A percentile compares a stretch with the other conserved stretches of the same genome.
These are phyloP conservation scores for Ctenopoma multispine DNA, from an alignment of 2,797 vertebrate species.

Conservation along the genomic window DNA sequence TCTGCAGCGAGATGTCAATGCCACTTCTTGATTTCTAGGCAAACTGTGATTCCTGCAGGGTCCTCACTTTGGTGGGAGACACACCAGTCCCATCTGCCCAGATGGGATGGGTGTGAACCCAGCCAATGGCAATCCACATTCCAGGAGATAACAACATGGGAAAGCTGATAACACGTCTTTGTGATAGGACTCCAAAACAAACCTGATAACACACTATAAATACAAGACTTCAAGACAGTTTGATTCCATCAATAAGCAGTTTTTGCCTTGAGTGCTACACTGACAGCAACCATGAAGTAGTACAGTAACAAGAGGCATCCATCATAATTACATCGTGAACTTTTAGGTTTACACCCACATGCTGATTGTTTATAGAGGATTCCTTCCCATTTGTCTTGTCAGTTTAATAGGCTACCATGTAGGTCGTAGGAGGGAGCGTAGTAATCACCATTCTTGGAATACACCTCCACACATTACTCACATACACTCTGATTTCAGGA, in stretches of 20 bases:
- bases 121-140: slow-evolving; percentile 68
- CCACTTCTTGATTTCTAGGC: slow-evolving; percentile 51
- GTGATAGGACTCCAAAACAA: slow-evolving; percentile 70
- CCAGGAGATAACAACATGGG: slow-evolving; percentile 75
- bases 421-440: slow-evolving; percentile 45
- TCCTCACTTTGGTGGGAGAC: slow-evolving; percentile 58
- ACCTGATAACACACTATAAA: slow-evolving; percentile 63
- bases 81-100: slow-evolving; percentile 48
- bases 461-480: slow-evolving; percentile 41
- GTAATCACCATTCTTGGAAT: slow-evolving; percentile 46
- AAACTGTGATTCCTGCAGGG: slow-evolving; percentile 58
- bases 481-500: slow-evolving; percentile 21
- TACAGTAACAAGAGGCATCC: slow-evolving; percentile 57
- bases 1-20: slow-evolving; percentile 27
- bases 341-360: slow-evolving; percentile 59
- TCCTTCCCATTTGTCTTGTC: slow-evolving; percentile 61
- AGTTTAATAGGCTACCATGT: slow-evolving; percentile 63
- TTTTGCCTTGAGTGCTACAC: slow-evolving; percentile 16
- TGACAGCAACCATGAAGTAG: slow-evolving; percentile 43
- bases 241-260: slow-evolving; percentile 50
- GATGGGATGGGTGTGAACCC: slow-evolving; percentile 52
- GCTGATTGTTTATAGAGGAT: slow-evolving; percentile 61
- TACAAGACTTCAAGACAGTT: slow-evolving; percentile 47
- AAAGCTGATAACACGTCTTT: slow-evolving; percentile 64
- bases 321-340: slow-evolving; percentile 56